Base-by-base conservation (phyloP, 2,888 invertebrate species). In the Ptychoptera contaminata region DNA sequence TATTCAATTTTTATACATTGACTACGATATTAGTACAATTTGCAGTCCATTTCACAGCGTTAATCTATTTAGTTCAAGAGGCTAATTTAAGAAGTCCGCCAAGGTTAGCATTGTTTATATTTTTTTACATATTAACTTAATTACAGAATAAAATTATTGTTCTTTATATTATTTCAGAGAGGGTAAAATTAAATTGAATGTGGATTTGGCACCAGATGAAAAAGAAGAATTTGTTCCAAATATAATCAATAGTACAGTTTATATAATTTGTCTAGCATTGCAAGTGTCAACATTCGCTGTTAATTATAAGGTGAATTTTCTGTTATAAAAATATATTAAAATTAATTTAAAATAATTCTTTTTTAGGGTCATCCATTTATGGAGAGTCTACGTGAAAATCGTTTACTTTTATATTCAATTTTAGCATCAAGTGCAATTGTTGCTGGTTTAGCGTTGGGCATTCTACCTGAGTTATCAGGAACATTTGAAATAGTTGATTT, bases 221-320 rank as follows among this genome's bases (percentile, higher is more conserved):
- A 78, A 87, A 55, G 86, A 91, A 47, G 77, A 81, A 52, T 98
- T 97, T 65, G 79, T 85, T 55, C 92, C 97, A 7, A 93, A 87
- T 61, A 74, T 99, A 48, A 75, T 98, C 35, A 99, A 98, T 66
- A 93, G 94, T 57, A 94, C 96, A 0, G 96, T 99, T 11, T 99
- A 98, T 62, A 87, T 99, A 47, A 93, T 98, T 56, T 94, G 96
- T 2, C 84, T 97, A 80, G 83, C 94, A 12, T 70, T 99, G 49
- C 98, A 99, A 71, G 82, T 98, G 52, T 90, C 93, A 2, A 98
- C 98, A 10, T 98, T 99, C 67, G 96, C 94, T 46, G 92, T 99
- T 47, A 99, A 99, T 68, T 98, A 99, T 62, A 82, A 94, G 76
- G 96, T 96, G 67, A 65, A 63, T 36, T 11, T 16, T 15, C 32